Evolutionary conservation across 2,113 vertebrate genomes (phyloP).

Genomic region (Urocynchramus pylzowi): DNA sequence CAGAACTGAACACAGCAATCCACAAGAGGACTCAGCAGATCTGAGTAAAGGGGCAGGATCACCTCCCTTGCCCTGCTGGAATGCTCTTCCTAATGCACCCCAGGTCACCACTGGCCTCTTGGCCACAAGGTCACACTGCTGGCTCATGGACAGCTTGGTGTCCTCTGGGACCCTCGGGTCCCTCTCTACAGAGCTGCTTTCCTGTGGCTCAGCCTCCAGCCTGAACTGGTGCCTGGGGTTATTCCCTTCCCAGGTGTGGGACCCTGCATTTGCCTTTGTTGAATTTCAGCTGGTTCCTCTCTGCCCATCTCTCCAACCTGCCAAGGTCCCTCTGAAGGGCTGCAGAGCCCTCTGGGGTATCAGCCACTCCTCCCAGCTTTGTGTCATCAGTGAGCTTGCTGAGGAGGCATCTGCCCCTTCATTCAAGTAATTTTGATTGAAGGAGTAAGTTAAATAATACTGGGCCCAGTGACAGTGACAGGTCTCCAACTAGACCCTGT

Average conservation of each 20-base stretch:
- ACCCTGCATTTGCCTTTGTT: background rate
- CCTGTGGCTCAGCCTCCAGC: background rate
- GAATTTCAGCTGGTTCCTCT: background rate
- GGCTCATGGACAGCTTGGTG: background rate
- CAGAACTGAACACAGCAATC: background rate
- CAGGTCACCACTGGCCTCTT: background rate
- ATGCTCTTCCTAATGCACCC: background rate
- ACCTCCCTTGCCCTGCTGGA: background rate
- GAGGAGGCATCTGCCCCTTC: background rate
- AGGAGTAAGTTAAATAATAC: background rate
- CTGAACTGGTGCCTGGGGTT: background rate
- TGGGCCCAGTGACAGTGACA: background rate
- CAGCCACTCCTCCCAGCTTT: fast-evolving
- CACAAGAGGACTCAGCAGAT: fast-evolving
- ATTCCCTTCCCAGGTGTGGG: background rate
- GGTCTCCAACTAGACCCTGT: background rate
- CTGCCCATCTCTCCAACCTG: background rate
- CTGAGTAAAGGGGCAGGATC: background rate
- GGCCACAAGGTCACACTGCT: background rate
- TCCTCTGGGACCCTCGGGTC: fast-evolving
- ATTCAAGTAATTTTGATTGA: background rate
- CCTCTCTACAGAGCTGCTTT: background rate
- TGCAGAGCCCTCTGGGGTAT: background rate
- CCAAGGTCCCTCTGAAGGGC: background rate
- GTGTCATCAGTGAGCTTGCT: background rate